These are phyloP conservation scores for Neogobius melanostomus DNA, from an alignment of 2,113 vertebrate species.

Conservation along the genomic window DNA sequence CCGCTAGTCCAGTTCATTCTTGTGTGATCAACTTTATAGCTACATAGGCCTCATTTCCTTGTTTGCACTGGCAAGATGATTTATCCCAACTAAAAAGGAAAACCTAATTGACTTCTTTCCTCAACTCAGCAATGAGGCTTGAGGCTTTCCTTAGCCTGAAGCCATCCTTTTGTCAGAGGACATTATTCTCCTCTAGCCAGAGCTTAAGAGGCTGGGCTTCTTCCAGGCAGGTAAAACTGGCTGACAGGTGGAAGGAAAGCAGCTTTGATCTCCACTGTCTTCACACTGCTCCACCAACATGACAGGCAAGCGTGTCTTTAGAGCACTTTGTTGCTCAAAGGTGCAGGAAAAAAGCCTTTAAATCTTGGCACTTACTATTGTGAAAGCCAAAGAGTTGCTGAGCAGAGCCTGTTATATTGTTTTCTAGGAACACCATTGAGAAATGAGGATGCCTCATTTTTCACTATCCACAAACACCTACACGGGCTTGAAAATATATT, in stretches of 20 bases:
- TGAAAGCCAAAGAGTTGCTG: slow-evolving; percentile 63
- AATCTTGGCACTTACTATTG: slow-evolving; percentile 63
- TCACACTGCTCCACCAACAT: slow-evolving; percentile 59
- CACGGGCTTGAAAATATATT: too few relatives aligned
- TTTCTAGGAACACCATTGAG: slow-evolving; percentile 31
- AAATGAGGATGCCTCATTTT: slow-evolving; percentile 57
- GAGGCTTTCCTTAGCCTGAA: slow-evolving; percentile 63
- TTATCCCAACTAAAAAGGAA: slow-evolving; percentile 62
- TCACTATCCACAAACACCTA: slow-evolving; percentile 23
- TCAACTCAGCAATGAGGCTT: slow-evolving; percentile 68
- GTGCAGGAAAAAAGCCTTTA: slow-evolving; percentile 59
- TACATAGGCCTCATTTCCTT: slow-evolving; percentile 21
- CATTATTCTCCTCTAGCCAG: slow-evolving; percentile 71
- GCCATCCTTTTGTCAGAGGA: slow-evolving; percentile 66
- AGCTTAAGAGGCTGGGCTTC: slow-evolving; percentile 64
- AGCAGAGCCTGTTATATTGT: slow-evolving; percentile 56
- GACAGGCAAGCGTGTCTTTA: slow-evolving; percentile 67
- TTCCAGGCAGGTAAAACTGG: slow-evolving; percentile 67
- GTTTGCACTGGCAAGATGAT: slow-evolving; percentile 46
- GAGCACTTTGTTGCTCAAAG: slow-evolving; percentile 71
- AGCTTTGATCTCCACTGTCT: slow-evolving; percentile 71
- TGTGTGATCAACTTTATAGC: slow-evolving; percentile 48
- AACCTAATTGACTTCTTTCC: slow-evolving; percentile 66
- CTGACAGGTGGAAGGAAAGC: slow-evolving; percentile 64
- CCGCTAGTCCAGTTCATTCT: slow-evolving; percentile 32